Evolutionary conservation across 2,113 vertebrate genomes (phyloP).

Genomic region (Ploceus nigricollis): DNA sequence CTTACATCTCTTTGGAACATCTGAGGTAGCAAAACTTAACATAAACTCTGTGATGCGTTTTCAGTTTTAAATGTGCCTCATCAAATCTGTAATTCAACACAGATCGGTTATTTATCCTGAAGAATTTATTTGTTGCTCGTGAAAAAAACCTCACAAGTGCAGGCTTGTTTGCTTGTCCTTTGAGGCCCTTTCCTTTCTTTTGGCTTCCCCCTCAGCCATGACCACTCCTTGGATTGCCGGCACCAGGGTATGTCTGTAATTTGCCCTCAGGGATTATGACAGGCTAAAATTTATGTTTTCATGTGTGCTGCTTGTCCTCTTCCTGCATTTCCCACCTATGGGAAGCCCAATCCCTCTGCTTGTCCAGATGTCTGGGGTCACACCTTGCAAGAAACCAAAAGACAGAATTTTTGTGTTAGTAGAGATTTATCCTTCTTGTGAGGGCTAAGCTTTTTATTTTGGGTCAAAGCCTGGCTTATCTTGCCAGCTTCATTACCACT

Average conservation of each 20-base stretch:
- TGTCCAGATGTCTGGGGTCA: neutral
- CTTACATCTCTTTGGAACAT: neutral
- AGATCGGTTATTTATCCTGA: neutral
- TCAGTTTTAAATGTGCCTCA: neutral
- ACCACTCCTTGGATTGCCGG: neutral
- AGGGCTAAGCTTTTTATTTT: constrained; percentile 27
- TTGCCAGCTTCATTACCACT: constrained; percentile 55
- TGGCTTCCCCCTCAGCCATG: neutral
- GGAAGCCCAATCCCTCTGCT: neutral
- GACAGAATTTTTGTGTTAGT: neutral
- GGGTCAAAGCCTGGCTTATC: constrained; percentile 42
- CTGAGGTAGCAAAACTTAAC: neutral
- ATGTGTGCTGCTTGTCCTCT: neutral
- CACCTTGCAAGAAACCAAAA: neutral
- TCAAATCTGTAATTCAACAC: neutral
- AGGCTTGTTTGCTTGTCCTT: neutral
- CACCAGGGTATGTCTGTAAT: neutral
- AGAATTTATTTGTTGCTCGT: neutral
- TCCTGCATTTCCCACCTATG: neutral
- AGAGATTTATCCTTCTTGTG: neutral
- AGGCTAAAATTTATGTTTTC: neutral
- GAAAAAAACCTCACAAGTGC: neutral
- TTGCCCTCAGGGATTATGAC: neutral
- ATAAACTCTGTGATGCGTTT: neutral
- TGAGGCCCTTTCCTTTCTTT: neutral